Percentiles rank a stretch among this genome's conserved stretches.
These are phyloP conservation scores for Apodemia mormo DNA, from an alignment of 2,888 invertebrate genomes.

Conservation along the genomic window DNA sequence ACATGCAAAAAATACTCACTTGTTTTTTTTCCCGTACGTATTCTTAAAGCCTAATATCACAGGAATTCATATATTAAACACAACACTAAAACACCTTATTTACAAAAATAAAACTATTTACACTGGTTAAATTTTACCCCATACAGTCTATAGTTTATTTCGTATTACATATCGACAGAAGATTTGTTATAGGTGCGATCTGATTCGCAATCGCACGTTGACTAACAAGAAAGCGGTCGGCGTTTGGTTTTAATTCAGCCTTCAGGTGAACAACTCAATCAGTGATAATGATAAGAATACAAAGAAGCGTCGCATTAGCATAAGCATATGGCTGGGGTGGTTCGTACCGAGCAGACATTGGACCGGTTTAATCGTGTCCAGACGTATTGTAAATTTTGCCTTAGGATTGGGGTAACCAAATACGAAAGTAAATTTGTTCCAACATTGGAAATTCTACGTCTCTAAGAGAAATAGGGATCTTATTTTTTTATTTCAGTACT, in stretches of 20 bases:
- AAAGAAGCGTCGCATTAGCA: conserved; percentile 42
- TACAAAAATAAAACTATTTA: conserved; percentile 50
- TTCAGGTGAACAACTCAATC: conserved; percentile 64
- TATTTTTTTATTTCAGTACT: no score
- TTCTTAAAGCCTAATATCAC: conserved; percentile 74
- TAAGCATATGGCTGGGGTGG: conserved; percentile 31
- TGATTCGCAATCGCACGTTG: conserved; percentile 45
- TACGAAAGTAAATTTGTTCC: background rate
- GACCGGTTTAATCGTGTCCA: conserved; percentile 54
- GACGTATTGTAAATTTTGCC: conserved; percentile 1
- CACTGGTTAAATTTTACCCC: conserved; percentile 49
- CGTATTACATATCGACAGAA: conserved; percentile 43
- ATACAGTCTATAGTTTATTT: conserved; percentile 44
- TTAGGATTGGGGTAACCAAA: background rate
- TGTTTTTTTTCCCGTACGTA: conserved; percentile 48
- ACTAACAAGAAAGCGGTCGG: conserved; percentile 55
- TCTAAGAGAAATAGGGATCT: no score
- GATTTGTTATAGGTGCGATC: conserved; percentile 48
- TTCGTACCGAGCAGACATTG: conserved; percentile 37
- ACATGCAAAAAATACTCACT: conserved; percentile 58
- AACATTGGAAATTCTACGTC: background rate
- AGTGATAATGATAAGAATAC: conserved; percentile 57
- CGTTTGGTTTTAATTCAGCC: conserved; percentile 52
- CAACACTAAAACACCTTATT: conserved; percentile 49
- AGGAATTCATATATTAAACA: conserved; percentile 61